Evolutionary conservation across 2,113 vertebrate genomes (phyloP), one percentile per base, ranked within the genome.

Genomic region (Cochlearius cochlearius): DNA sequence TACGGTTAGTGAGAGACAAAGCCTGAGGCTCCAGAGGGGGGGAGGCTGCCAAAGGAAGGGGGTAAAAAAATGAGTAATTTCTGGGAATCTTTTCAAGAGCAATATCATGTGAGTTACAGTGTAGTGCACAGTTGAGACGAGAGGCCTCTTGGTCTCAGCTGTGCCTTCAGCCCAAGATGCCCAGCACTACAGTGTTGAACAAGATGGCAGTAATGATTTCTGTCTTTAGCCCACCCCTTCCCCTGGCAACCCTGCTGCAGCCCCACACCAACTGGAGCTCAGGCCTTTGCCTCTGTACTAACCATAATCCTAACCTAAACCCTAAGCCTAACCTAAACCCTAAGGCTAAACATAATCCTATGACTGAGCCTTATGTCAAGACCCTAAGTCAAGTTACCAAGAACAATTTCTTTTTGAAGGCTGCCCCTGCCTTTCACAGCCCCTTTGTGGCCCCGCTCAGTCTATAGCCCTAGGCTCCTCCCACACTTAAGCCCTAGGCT

Each of bases 401-500:
- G 26, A 55, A 52, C 3, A 0, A 68, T 29, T 92, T 76, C 6
- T 60, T 79, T 86, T 23, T n/a, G 17, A 86, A 72, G 36, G 16
- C 11, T 17, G 38, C 3, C 6, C 9, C 2, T 2, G 55, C 9
- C 5, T 89, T 82, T 26, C 34, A 4, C 36, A 80, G 43, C 5
- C 7, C 9, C 29, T 59, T 68, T 73, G 30, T 3, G 9, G 23
- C 5, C 11, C 58, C 12, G 15, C 11, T 76, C 36, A 11, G 38
- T 23, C 5, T 59, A 27, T 9, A 63, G 11, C 4, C 10, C 7
- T 41, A 45, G 6, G 25, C 13, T 22, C 17, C 6, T 62, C 5
- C 9, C 2, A 32, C 4, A 19, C 0, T 9, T 34, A 5, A 76
- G 19, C 3, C 19, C 5, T 6, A 62, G 39, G 15, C 5, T 90